Conservation (phyloP, 2,888 invertebrate species). For the Caenorhabditis afra region DNA sequence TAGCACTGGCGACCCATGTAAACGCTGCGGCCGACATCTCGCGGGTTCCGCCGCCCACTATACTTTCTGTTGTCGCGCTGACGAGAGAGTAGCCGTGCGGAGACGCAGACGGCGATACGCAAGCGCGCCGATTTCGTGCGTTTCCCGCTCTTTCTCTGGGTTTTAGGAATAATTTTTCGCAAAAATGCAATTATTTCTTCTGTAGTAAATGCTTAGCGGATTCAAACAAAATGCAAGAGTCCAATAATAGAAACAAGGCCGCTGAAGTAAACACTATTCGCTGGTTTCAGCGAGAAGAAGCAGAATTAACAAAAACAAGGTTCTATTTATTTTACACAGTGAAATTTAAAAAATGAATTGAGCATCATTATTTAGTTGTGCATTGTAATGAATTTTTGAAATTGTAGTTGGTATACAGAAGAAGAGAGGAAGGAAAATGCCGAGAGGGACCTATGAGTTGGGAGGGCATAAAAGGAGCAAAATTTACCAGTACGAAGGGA, state of each 20-base stretch:
- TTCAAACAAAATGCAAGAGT: no score
- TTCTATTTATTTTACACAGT: slow-evolving; percentile 20
- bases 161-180: no score
- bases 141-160: background rate
- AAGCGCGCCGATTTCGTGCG: background rate
- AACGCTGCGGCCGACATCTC: slow-evolving; percentile 42
- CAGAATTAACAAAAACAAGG: background rate
- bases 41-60: slow-evolving; percentile 40
- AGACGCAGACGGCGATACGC: slow-evolving; percentile 34
- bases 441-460: background rate
- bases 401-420: background rate
- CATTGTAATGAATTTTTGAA: background rate
- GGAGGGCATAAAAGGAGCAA: slow-evolving; percentile 4
- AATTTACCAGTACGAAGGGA: background rate
- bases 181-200: background rate
- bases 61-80: slow-evolving; percentile 3
- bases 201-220: no score
- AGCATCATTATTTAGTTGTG: slow-evolving; percentile 20
- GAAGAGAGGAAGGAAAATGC: background rate
- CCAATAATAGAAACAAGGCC: no score
- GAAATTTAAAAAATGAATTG: background rate
- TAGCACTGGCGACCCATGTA: background rate
- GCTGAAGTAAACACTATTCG: background rate
- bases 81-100: slow-evolving; percentile 18
- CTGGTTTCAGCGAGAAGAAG: no score